These are phyloP conservation scores for Lordiphosa mommai DNA, from an alignment of 1,140 invertebrate species.

Conservation along the genomic window DNA sequence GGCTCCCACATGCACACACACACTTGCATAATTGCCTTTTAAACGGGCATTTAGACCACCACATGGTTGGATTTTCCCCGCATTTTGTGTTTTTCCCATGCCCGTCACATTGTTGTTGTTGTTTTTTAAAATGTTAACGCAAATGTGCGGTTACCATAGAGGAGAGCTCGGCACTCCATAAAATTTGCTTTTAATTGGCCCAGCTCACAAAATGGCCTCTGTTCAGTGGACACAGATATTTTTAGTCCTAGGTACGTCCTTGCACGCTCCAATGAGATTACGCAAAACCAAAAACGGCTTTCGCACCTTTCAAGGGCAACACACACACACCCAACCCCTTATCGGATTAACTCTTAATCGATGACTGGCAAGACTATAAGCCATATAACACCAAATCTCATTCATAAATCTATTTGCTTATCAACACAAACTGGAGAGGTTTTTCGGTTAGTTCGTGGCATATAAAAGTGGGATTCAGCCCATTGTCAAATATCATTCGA, in stretches of 20 bases:
- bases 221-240: slow-evolving; percentile 26
- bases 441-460: slow-evolving; percentile 1
- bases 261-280: slow-evolving; percentile 30
- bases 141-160: slow-evolving; percentile 35
- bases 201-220: slow-evolving; percentile 12
- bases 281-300: neutral
- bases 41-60: slow-evolving; percentile 36
- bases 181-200: slow-evolving; percentile 72
- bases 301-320: slow-evolving; percentile 7
- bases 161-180: slow-evolving; percentile 18
- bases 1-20: slow-evolving; percentile 3
- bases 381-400: slow-evolving; percentile 7
- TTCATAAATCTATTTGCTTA: slow-evolving; percentile 60
- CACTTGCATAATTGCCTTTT: slow-evolving; percentile 36
- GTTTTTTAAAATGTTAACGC: slow-evolving; percentile 43
- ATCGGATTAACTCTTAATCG: slow-evolving; percentile 26
- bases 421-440: slow-evolving; percentile 4
- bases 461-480: slow-evolving; percentile 23
- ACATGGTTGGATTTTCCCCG: slow-evolving; percentile 24
- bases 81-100: slow-evolving; percentile 13
- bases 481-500: slow-evolving; percentile 1
- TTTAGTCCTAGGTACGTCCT: slow-evolving; percentile 35
- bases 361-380: neutral
- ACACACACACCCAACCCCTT: neutral
- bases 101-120: slow-evolving; percentile 6